Conservation (phyloP, 2,888 invertebrate species). For the Nymphalis polychloros region DNA sequence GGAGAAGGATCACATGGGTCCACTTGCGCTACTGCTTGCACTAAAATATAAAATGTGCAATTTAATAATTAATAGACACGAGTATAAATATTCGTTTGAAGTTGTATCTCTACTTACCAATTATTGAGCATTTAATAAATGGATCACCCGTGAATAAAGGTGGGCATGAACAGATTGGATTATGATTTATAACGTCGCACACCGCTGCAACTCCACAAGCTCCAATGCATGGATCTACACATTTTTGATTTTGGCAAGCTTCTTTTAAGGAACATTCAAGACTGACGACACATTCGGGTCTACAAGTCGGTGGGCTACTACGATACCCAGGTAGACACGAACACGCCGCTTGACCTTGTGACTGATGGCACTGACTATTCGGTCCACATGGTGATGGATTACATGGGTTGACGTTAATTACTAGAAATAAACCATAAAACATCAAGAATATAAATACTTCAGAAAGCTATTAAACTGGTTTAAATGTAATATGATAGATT, state of each 20-base stretch:
- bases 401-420: slow-evolving; percentile 82
- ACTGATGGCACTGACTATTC: slow-evolving; percentile 87
- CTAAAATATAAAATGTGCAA: slow-evolving; percentile 35
- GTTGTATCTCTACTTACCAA: slow-evolving; percentile 51
- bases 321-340: slow-evolving; percentile 87
- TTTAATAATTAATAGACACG: not conserved
- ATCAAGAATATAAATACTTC: not conserved
- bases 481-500: not conserved
- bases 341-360: slow-evolving; percentile 86
- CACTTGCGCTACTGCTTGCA: slow-evolving; percentile 52
- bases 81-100: not conserved
- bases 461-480: not conserved
- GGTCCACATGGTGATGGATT: slow-evolving; percentile 90
- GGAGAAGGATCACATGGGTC: slow-evolving; percentile 87
- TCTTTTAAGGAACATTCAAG: slow-evolving; percentile 86
- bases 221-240: slow-evolving; percentile 88
- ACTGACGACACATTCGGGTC: slow-evolving; percentile 89
- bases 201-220: slow-evolving; percentile 88
- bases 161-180: slow-evolving; percentile 88
- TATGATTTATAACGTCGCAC: slow-evolving; percentile 89
- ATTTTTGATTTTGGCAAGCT: slow-evolving; percentile 88
- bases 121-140: slow-evolving; percentile 84
- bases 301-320: slow-evolving; percentile 88
- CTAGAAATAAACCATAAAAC: slow-evolving; percentile 48
- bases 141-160: slow-evolving; percentile 89